Base-by-base conservation (phyloP, 2,888 invertebrate species). In the Acrobasis consociella region DNA sequence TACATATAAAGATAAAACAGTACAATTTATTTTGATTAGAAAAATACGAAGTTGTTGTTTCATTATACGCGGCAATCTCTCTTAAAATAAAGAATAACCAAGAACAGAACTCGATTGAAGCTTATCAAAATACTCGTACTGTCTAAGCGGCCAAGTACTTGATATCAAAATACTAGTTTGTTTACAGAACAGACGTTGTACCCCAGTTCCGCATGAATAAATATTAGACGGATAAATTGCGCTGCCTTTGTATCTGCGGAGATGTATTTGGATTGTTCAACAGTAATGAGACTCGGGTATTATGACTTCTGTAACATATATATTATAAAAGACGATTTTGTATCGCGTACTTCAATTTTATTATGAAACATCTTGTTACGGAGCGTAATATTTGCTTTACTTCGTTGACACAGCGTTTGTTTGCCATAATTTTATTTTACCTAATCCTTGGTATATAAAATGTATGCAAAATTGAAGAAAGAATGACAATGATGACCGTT, bases 101-200 rank as follows among this genome's bases (percentile, higher is more conserved):
- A 52, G 56, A 68, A 69, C 13, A 10, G 11, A 10, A 52, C 5
- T 37, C 11, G 11, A 52, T 52, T 38, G 38, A 39, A 39, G 39
- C 39, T 39, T 55, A 16, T 55, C 74, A 67, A 67, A 69, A 69
- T 70, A 68, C n/a, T n/a, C n/a, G n/a, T n/a, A n/a, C 67, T 69
- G 70, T 63, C 63, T 64, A 70, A 64, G 67, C 56, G 64, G 67
- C 62, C 65, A 65, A 63, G 62, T 69, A 64, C 67, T 72, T 72
- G 65, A 65, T 65, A 67, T 67, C 65, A 69, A 70, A 72, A 75
- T 72, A 75, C 67, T 66, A 64, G 61, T 65, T 66, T 73, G 70
- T 75, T 72, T 74, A 68, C 65, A 56, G 65, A 72, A 64, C 60
- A 65, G 68, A 69, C 65, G 69, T 69, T 69, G 65, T 67, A 64